Conservation (phyloP, 2,888 invertebrate species). For the Chaetogeoica ovagalla region DNA sequence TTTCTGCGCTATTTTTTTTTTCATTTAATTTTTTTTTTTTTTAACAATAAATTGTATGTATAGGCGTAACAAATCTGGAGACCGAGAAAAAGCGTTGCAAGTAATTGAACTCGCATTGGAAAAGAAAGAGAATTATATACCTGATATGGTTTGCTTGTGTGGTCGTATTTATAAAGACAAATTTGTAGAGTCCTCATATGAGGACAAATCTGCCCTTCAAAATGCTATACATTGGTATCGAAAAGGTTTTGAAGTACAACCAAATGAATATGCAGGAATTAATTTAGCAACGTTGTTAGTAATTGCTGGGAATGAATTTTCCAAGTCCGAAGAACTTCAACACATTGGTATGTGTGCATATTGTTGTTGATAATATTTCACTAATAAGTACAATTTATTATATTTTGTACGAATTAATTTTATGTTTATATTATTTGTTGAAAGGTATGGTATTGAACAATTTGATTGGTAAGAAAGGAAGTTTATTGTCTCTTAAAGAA, state of each 20-base stretch:
- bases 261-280: constrained; percentile 98
- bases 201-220: constrained; percentile 82
- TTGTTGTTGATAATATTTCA: constrained; percentile 10
- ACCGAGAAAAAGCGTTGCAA: constrained; percentile 88
- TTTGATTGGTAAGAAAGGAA: constrained; percentile 96
- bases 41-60: constrained; percentile 53
- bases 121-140: constrained; percentile 91
- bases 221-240: constrained; percentile 97
- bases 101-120: constrained; percentile 90
- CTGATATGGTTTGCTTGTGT: constrained; percentile 95
- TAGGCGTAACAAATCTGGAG: constrained; percentile 89
- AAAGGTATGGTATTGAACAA: constrained; percentile 90
- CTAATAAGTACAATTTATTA: background rate
- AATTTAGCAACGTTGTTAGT: constrained; percentile 96
- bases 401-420: background rate
- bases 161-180: constrained; percentile 97
- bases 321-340: constrained; percentile 85
- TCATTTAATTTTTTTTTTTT: background rate
- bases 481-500: constrained; percentile 85
- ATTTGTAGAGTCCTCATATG: constrained; percentile 93
- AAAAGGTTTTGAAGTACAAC: constrained; percentile 96
- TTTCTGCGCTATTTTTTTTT: background rate
- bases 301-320: constrained; percentile 94
- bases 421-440: background rate
- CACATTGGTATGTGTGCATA: constrained; percentile 70